These are phyloP conservation scores for Platygyra sinensis DNA, from an alignment of 64 coral and sea anemone species.

Conservation along the genomic window DNA sequence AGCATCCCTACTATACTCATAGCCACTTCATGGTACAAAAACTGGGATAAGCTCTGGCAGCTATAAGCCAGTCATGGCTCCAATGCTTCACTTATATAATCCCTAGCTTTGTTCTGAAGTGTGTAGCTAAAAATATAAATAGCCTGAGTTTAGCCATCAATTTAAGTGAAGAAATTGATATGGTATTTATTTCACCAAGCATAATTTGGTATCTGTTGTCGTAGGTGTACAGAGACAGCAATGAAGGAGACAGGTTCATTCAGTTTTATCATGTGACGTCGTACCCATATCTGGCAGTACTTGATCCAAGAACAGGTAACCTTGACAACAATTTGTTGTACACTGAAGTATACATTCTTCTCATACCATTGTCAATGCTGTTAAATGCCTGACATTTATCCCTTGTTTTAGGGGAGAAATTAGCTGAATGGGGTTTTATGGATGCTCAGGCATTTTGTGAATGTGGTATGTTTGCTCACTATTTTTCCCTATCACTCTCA, in stretches of 20 bases:
- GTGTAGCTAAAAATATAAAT: no score
- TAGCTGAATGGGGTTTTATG: constrained; percentile 62
- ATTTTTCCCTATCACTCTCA: neutral
- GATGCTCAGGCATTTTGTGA: constrained; percentile 67
- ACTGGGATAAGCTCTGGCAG: no score
- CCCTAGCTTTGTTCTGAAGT: no score
- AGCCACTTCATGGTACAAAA: no score
- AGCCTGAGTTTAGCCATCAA: no score
- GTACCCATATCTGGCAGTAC: constrained; percentile 80
- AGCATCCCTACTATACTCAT: no score
- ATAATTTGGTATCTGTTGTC: neutral
- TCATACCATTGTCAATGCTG: neutral
- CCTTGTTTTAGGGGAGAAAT: constrained; percentile 48
- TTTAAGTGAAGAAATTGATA: neutral
- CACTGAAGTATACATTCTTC: no score
- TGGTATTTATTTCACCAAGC: neutral
- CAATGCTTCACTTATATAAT: no score
- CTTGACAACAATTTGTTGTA: neutral
- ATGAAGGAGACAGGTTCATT: constrained; percentile 92
- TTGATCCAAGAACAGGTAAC: constrained; percentile 95
- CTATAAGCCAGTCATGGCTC: no score
- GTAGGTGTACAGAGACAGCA: constrained; percentile 95
- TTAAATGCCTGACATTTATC: neutral
- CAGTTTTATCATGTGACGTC: constrained; percentile 97
- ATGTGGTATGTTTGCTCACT: constrained; percentile 11